Evolutionary conservation across 2,113 vertebrate genomes (phyloP), one percentile per base, ranked within the genome.

Genomic region (Periophthalmodon schlosseri): DNA sequence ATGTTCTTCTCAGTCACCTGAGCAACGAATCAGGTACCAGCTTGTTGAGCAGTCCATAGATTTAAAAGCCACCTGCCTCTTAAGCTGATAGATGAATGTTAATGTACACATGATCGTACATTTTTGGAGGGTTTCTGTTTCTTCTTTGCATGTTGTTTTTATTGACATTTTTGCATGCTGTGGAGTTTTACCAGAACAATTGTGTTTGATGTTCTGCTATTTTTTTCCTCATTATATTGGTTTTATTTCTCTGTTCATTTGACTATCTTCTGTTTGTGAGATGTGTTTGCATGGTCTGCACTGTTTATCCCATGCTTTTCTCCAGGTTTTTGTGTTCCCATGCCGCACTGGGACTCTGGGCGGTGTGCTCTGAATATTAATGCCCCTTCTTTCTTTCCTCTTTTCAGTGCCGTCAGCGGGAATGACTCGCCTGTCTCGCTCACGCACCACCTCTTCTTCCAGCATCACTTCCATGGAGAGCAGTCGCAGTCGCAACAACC

Each of bases 1-100:
- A 98, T 85, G 94, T 98, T 95, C 96, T 98, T 91, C 96, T 99
- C 96, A 98, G 95, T 94, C 97, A 97, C 91, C 94, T 99, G 95
- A 97, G 94, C 96, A 94, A 91, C 95, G 97, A 98, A 95, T 95
- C 97, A 98, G 97, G 97, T 99, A 99, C 92, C 91, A 83, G 81
- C 89, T 80, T 82, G 73, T 75, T 63, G 60, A 83, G 74, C 78
- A 66, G 74, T 77, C 75, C 61, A 69, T 65, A 67, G 73, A 69
- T 74, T 84, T 83, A 68, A 67, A 80, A 72, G 74, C 73, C 80
- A 61, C 9, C 67, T 73, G 73, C 72, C 78, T 83, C 20, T 16
- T 36, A 23, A 60, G 75, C 33, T 61, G 72, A 79, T 44, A 77
- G 84, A 84, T 91, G 74, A 90, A 91, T 92, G 85, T 78, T 79